Conservation (phyloP, 2,888 invertebrate species). For the Eupithecia subfuscata region DNA sequence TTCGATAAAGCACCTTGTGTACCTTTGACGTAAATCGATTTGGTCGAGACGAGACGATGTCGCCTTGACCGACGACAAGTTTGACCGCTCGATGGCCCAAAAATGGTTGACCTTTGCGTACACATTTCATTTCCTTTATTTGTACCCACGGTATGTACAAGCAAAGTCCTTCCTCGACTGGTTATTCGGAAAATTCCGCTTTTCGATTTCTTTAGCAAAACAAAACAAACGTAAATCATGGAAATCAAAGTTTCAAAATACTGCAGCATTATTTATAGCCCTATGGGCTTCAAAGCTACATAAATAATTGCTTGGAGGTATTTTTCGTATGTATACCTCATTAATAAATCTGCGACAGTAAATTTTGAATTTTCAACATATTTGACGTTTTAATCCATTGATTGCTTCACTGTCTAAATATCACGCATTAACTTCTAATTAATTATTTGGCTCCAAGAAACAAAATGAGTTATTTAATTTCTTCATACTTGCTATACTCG, state of each 20-base stretch:
- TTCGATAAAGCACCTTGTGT: too few species aligned
- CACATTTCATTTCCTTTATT: constrained; percentile 69
- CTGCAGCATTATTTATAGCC: constrained; percentile 5
- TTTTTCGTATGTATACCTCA: neutral
- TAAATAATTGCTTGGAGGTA: neutral
- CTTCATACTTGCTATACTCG: too few species aligned
- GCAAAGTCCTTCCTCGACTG: constrained; percentile 44
- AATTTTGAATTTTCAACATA: neutral
- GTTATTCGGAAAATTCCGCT: constrained; percentile 41
- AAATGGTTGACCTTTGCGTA: constrained; percentile 64
- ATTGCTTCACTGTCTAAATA: neutral
- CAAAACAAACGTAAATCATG: constrained; percentile 4
- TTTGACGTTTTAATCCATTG: neutral
- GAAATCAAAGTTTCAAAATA: neutral
- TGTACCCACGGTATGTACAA: constrained; percentile 52
- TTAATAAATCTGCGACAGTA: neutral
- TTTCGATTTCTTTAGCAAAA: constrained; percentile 9
- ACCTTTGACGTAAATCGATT: constrained; percentile 35
- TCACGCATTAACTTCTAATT: neutral
- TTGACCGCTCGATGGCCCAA: constrained; percentile 61
- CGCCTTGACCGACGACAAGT: constrained; percentile 63
- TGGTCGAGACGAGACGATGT: constrained; percentile 59
- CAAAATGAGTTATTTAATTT: neutral
- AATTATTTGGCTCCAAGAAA: neutral
- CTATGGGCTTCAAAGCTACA: neutral